Percentiles rank a stretch among this genome's conserved stretches.
Evolutionary conservation across 2,888 invertebrate genomes (phyloP).

Genomic region (Cheilosia vulpina): DNA sequence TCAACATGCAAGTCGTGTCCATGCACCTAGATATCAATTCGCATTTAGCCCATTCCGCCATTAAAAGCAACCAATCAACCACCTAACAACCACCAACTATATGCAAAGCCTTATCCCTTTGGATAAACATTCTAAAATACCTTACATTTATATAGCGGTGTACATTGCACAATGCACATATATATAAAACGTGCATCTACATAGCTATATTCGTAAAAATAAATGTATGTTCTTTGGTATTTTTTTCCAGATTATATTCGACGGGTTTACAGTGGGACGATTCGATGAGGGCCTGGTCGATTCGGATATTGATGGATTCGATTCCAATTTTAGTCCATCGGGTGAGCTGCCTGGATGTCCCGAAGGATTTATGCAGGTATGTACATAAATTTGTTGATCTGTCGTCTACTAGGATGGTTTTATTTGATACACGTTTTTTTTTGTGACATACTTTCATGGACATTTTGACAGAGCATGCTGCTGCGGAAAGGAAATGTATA

Average conservation of each 20-base stretch:
- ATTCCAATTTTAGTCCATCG: constrained; percentile 82
- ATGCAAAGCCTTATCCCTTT: constrained; percentile 61
- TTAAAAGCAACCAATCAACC: constrained; percentile 69
- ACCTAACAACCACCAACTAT: constrained; percentile 60
- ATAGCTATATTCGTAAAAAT: neutral
- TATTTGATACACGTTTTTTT: neutral
- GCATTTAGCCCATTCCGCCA: constrained; percentile 50
- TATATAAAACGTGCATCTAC: constrained; percentile 12
- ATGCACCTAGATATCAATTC: constrained; percentile 33
- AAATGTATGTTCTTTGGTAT: constrained; percentile 17
- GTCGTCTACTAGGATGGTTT: neutral
- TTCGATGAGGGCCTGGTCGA: constrained; percentile 87
- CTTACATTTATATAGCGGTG: constrained; percentile 23
- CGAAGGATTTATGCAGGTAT: constrained; percentile 94
- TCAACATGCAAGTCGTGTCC: constrained; percentile 9
- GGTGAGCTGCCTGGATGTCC: constrained; percentile 91
- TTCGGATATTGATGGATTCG: constrained; percentile 83
- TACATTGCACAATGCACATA: neutral
- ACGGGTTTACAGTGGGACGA: constrained; percentile 93
- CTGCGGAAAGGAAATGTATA: constrained; percentile 39
- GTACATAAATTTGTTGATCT: constrained; percentile 73
- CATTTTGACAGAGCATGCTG: constrained; percentile 55
- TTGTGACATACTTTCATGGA: constrained; percentile 41
- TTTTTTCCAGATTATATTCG: constrained; percentile 89
- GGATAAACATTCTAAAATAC: constrained; percentile 68